phyloP scores from a whole-genome alignment of 2,888 invertebrate species.

The Folsomia candida region DNA sequence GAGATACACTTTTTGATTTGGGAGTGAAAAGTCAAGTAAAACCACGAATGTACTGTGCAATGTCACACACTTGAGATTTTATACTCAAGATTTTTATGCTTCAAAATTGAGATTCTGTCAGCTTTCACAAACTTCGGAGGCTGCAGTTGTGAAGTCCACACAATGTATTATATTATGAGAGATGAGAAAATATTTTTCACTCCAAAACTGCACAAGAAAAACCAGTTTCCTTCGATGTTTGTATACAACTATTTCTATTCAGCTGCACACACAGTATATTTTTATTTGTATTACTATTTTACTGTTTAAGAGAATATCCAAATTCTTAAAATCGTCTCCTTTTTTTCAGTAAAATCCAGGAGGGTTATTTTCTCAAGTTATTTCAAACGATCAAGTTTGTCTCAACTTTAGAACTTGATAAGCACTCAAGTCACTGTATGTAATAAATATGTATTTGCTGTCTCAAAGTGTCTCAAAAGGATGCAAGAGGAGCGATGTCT shows the following conservation, averaged over 20 bases:
- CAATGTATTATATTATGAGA: not conserved
- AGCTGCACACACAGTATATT: too few relatives aligned
- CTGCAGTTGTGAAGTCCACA: too few relatives aligned
- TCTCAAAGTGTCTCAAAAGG: not conserved
- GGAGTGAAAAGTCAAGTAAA: not conserved
- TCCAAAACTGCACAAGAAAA: not conserved
- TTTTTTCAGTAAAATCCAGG: not conserved
- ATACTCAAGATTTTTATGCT: too few relatives aligned
- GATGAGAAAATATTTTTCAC: not conserved
- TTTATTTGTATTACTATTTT: too few relatives aligned
- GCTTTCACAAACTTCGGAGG: not conserved
- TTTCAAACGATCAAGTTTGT: not conserved
- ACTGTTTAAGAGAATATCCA: too few relatives aligned
- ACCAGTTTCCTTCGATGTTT: not conserved
- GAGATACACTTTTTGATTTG: not conserved
- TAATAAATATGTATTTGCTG: not conserved
- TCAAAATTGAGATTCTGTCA: not conserved
- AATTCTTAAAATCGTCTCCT: too few relatives aligned
- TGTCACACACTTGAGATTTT: not conserved
- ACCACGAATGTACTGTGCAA: not conserved
- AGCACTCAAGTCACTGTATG: not conserved
- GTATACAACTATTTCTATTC: too few relatives aligned
- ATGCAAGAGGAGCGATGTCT: conserved; percentile 1
- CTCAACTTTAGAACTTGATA: conserved; percentile 1
- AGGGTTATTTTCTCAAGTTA: not conserved